Evolutionary conservation across 2,797 vertebrate species (phyloP), one percentile per base, ranked within the genome.

Genomic region (Dromococcyx pavoninus): DNA sequence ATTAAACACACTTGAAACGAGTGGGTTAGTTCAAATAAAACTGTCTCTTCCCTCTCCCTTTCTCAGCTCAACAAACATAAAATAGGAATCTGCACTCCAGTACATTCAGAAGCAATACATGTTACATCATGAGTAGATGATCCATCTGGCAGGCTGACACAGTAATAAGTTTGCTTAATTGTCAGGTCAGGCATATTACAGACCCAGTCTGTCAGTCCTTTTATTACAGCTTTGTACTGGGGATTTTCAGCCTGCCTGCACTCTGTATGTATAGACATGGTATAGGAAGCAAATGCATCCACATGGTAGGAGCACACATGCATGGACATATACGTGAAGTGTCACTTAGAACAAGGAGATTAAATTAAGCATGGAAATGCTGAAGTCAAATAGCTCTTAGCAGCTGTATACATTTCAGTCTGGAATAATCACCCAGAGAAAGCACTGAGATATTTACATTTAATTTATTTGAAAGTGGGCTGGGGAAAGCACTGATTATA

Each of bases 61-160:
- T 94, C 93, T 92, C 92, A 96, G 94, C 86, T 95, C 93, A 93
- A 96, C 94, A 97, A 97, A 97, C 95, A 95, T 46, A 41, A 96
- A 93, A 93, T 88, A 96, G 93, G 95, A 96, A 95, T 91, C 73
- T 48, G 66, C 61, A 58, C 94, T 97, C 93, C 93, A 95, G 75
- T 74, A 64, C 72, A 94, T 95, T 97, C 95, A 95, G 96, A 96
- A 97, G 95, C 73, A 70, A 73, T 13, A 66, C 96, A 96, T 37
- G 25, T 92, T 96, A 93, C 95, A 94, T 91, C 96, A 96, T 65
- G 67, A 95, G 93, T 94, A 95, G 95, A 97, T 88, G 91, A 97
- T 97, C 97, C 97, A 97, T 97, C 97, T 98, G 98, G 96, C 96
- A 96, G 72, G 90, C 96, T 97, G 96, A 98, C 96, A 97, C 5